These are phyloP conservation scores for Chaitophorus viminalis DNA, from an alignment of 2,888 invertebrate genomes.

Conservation along the genomic window DNA sequence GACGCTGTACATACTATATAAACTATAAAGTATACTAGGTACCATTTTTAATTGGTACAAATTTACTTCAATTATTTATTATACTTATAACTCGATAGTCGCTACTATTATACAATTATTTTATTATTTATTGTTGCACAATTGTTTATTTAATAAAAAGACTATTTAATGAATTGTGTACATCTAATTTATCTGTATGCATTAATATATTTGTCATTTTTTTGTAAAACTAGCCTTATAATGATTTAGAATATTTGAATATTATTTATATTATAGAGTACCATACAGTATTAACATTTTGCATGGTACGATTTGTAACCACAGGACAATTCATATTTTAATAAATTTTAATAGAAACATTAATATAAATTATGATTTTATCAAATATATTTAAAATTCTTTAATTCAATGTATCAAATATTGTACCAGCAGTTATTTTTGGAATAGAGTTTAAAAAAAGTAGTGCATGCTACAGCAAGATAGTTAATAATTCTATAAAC, in stretches of 20 bases:
- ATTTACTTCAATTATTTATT: background rate
- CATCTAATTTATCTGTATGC: background rate
- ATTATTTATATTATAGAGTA: background rate
- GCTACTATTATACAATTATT: background rate
- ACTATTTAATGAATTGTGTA: background rate
- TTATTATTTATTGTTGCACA: constrained; percentile 4
- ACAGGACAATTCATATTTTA: background rate
- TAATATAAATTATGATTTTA: background rate
- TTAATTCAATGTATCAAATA: background rate
- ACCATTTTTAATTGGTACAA: background rate
- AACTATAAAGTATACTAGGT: background rate
- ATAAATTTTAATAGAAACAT: background rate
- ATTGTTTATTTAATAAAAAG: background rate
- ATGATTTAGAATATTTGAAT: background rate
- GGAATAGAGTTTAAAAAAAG: background rate
- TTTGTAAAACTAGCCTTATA: constrained; percentile 4
- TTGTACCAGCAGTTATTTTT: background rate
- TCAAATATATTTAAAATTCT: background rate
- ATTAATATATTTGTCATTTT: background rate
- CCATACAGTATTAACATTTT: background rate
- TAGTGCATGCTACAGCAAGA: background rate
- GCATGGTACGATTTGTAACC: background rate
- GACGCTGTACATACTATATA: background rate
- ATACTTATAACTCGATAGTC: background rate
- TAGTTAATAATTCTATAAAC: background rate